A percentile compares a stretch with the other conserved stretches of the same genome.
Evolutionary conservation across 37 sponge, comb jelly and placozoan species (phyloP).

Genomic region (Chondrosia reniformis): DNA sequence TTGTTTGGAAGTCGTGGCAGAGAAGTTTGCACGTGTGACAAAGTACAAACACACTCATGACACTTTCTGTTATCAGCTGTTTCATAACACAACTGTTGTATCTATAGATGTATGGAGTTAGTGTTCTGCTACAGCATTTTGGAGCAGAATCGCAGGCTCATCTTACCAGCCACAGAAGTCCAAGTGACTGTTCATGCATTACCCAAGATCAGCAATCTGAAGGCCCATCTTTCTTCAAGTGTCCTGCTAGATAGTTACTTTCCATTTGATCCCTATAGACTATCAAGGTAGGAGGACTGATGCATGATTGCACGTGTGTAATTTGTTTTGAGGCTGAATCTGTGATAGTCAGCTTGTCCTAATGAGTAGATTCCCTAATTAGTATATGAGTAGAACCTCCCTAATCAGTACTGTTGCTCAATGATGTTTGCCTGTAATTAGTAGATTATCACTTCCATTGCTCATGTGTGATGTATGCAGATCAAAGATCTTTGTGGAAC

Average conservation of each 20-base stretch:
- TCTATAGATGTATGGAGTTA: slow-evolving; percentile 43
- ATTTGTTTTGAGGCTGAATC: too few species aligned
- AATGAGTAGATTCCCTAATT: too few species aligned
- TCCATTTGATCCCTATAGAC: slow-evolving; percentile 79
- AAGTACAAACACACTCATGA: slow-evolving; percentile 17
- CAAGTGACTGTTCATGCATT: too few species aligned
- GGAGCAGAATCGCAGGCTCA: slow-evolving; percentile 76
- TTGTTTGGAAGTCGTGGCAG: slow-evolving; percentile 65
- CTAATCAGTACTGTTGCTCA: too few species aligned
- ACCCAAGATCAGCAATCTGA: not conserved
- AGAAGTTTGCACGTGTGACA: slow-evolving; percentile 67
- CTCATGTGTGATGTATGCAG: slow-evolving; percentile 21
- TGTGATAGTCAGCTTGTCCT: too few species aligned
- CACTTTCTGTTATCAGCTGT: not conserved
- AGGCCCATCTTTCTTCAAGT: slow-evolving; percentile 2
- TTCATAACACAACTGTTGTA: too few species aligned
- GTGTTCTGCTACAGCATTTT: slow-evolving; percentile 88
- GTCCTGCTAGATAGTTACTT: slow-evolving; percentile 65
- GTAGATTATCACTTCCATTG: too few species aligned
- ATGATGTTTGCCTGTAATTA: too few species aligned
- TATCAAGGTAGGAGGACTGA: slow-evolving; percentile 70
- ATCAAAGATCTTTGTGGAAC: slow-evolving; percentile 28
- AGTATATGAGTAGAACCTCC: too few species aligned
- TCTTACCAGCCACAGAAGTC: slow-evolving; percentile 18
- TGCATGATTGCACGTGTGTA: too few species aligned